phyloP scores from a whole-genome alignment of 2,888 invertebrate genomes.

The Nowickia ferox region DNA sequence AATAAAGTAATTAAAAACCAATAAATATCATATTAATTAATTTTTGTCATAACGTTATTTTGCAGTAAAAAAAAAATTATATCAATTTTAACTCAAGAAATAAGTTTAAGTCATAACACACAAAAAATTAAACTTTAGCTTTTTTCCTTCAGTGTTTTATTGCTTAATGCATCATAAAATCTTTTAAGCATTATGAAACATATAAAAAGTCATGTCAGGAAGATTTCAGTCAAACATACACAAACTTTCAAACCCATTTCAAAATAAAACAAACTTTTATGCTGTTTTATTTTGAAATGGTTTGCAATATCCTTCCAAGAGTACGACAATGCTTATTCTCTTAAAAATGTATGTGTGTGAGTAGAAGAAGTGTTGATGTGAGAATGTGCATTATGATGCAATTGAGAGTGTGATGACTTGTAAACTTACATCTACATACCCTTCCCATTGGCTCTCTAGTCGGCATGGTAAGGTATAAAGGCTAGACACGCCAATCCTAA shows the following conservation, averaged over 20 bases:
- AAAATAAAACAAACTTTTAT: neutral
- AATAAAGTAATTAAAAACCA: no score
- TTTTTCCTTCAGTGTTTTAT: constrained; percentile 11
- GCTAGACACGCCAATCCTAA: no score
- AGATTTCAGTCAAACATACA: neutral
- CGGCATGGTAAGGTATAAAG: no score
- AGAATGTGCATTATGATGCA: neutral
- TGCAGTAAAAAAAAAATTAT: neutral
- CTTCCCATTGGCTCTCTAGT: no score
- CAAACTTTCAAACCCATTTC: neutral
- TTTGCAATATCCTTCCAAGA: constrained; percentile 3
- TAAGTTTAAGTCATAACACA: no score
- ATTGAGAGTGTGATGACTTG: neutral
- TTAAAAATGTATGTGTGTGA: neutral
- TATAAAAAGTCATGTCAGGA: constrained; percentile 2
- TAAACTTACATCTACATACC: neutral
- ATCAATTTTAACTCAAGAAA: neutral
- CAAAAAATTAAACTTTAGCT: neutral
- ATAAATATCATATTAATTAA: neutral
- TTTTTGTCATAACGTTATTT: neutral
- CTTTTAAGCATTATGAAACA: constrained; percentile 44
- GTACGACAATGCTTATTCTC: neutral
- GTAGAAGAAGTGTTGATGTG: neutral
- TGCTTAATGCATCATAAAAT: constrained; percentile 51
- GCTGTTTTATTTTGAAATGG: constrained; percentile 20